Percentiles rank a stretch among this genome's conserved stretches.
These are phyloP conservation scores for Piliocolobus tephrosceles DNA, from an alignment of 2,113 vertebrate genomes.

Conservation along the genomic window DNA sequence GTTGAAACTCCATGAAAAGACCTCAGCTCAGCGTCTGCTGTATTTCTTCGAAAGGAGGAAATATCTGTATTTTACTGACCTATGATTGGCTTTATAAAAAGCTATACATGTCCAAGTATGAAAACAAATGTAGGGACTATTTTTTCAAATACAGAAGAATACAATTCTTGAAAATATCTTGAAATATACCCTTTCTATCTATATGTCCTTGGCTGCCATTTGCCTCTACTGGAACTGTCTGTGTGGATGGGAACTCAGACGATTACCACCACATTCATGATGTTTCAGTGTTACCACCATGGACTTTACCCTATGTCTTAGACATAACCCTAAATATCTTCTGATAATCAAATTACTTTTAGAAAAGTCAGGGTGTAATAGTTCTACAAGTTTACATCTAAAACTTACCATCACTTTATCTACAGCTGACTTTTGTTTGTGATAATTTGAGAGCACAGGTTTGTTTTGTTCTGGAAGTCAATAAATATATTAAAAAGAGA, in stretches of 20 bases:
- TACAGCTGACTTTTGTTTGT: background rate
- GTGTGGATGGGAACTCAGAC: no score
- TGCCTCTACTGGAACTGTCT: background rate
- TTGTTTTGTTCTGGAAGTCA: background rate
- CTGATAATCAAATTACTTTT: background rate
- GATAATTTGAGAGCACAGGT: background rate
- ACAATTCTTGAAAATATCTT: background rate
- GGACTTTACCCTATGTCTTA: background rate
- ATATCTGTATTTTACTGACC: background rate
- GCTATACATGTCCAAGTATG: background rate
- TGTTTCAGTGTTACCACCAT: background rate
- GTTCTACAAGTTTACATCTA: background rate
- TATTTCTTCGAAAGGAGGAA: background rate
- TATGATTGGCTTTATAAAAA: background rate
- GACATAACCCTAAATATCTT: background rate
- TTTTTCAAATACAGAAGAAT: background rate
- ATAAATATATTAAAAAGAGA: background rate
- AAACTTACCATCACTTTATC: background rate
- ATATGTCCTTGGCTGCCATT: rapidly evolving
- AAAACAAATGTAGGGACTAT: background rate
- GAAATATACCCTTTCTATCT: background rate
- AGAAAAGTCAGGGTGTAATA: background rate
- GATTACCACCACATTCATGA: rapidly evolving
- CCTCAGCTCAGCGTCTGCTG: no score
- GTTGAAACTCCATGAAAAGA: background rate